Conservation (phyloP, 2,113 vertebrate species). For the Fulmarus glacialis region DNA sequence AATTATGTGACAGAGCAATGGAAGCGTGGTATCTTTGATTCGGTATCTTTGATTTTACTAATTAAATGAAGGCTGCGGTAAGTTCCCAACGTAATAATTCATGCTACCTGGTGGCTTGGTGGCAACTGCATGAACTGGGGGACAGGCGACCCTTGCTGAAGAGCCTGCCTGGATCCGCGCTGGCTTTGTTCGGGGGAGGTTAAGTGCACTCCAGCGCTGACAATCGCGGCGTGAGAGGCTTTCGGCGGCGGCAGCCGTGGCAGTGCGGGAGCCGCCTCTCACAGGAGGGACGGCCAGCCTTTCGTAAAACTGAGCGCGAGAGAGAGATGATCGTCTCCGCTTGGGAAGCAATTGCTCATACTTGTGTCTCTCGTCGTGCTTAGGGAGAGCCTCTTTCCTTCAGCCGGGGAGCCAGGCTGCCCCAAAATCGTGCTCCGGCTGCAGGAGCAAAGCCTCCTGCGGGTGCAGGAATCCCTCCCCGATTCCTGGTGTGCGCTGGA, state of each 20-base stretch:
- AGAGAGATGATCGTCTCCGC: fast-evolving
- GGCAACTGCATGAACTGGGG: neutral
- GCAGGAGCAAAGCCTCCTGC: neutral
- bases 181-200: neutral
- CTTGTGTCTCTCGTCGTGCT: neutral
- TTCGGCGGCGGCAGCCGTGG: neutral
- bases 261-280: neutral
- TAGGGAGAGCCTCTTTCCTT: neutral
- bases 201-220: slow-evolving; percentile 24
- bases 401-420: neutral
- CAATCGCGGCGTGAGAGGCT: neutral
- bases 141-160: neutral
- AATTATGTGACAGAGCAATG: neutral
- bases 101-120: neutral
- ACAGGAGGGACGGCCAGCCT: neutral
- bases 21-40: neutral
- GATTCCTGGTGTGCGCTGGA: neutral
- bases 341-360: neutral
- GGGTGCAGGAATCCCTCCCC: neutral
- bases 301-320: neutral
- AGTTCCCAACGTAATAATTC: neutral
- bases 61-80: neutral
- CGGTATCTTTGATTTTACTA: neutral
- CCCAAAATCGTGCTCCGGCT: neutral
- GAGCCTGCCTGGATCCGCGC: neutral